Conservation (phyloP, 2,797 vertebrate species). For the Rousettus madagascariensis region DNA sequence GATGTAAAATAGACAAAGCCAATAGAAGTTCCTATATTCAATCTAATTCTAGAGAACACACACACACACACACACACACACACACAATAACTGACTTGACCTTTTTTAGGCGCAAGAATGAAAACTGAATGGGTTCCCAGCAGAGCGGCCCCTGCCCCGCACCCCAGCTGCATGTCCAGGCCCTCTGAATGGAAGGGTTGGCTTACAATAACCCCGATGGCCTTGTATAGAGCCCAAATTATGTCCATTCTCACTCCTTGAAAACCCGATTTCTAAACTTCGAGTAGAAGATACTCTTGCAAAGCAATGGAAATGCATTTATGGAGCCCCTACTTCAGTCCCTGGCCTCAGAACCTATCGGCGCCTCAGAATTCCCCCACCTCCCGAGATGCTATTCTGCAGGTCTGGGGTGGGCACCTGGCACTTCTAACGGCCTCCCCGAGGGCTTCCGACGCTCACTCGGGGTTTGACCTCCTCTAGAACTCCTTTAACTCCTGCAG, state of each 20-base stretch:
- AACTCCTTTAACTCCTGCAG: neutral
- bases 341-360: neutral
- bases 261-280: neutral
- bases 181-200: neutral
- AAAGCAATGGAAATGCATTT: neutral
- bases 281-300: neutral
- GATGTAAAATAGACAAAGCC: neutral
- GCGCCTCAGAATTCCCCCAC: neutral
- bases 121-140: neutral
- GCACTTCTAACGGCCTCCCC: neutral
- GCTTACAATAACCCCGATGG: neutral
- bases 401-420: neutral
- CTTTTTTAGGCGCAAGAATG: neutral
- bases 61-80: neutral
- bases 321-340: neutral
- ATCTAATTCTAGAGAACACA: neutral
- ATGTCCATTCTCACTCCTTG: neutral
- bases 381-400: neutral
- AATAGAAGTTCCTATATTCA: neutral
- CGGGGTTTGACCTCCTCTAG: neutral
- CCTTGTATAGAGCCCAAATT: neutral
- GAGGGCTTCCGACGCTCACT: neutral
- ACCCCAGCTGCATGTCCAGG: neutral
- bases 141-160: neutral
- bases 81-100: neutral